Base-by-base conservation (phyloP, 1,140 invertebrate species). In the Dinoponera quadriceps region DNA sequence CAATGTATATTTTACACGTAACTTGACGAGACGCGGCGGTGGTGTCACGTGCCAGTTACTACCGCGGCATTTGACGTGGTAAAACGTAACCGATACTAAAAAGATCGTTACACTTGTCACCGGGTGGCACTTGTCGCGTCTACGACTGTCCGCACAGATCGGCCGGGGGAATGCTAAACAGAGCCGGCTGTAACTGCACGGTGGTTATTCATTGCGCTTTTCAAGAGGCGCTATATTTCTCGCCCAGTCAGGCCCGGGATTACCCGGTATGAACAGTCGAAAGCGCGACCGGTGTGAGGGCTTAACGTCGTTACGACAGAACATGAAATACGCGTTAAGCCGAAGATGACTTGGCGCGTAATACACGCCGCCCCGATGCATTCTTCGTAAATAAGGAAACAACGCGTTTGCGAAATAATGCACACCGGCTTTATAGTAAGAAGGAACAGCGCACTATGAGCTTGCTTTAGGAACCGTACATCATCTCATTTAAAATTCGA, bases 181-280 rank as follows among this genome's bases (percentile, higher is more conserved):
- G 51, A 54, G 57, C 74, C 65, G 62, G 75, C 57, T 71, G 82
- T 71, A 84, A 81, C 75, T 72, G 82, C 82, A 29, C 48, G 54
- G 38, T 55, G 66, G 82, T 84, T 78, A 78, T 78, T 73, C 73
- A 84, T 84, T 69, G 82, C 82, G 82, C 65, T 85, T 84, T 84
- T 71, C 71, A 85, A 85, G 66, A 68, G 84, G 51, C 38, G 48
- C 38, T 74, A 69, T 83, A 77, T 85, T 80, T 77, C 84, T 66
- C 73, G 84, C 80, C 84, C 84, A 65, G 73, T 65, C 62, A 73
- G 78, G 66, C 63, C 65, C 49, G 84, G 38, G 84, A 84, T 85
- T 85, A 85, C 49, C 51, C 29, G 59, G 82, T 65, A 73, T 84
- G 82, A 85, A 85, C 84, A 84, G 82, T 72, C 82, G 84, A 83